Evolutionary conservation across 2,797 vertebrate genomes (phyloP), one percentile per base, ranked within the genome.

Genomic region (Pelochelys cantorii): DNA sequence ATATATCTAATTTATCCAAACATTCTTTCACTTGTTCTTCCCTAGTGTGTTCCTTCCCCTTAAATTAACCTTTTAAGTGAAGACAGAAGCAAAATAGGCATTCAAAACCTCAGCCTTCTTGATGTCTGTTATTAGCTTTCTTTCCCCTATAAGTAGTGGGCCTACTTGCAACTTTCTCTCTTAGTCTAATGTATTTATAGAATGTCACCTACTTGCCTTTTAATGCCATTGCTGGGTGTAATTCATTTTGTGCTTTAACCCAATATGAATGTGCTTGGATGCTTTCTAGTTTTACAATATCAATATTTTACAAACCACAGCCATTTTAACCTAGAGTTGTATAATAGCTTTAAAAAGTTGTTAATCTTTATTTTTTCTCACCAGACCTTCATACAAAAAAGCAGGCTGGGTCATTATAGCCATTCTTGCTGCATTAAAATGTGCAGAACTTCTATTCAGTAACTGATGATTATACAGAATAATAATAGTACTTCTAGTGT

Each of bases 381-480:
- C 81, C 5, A 3, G 9, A 81, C 3, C 22, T 23, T 9, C 74
- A 48, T 75, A 53, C 11, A 10, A 20, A 65, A 29, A 29, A 71
- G 18, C 17, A 17, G 8, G 4, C 86, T 84, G 75, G 25, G 3
- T 77, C 3, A 5, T 59, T 83, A 27, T 71, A 79, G 37, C 11
- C 85, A 4, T 48, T 78, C 23, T 86, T 87, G 29, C 83, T 84
- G n/a, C 84, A 59, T 52, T 88, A 17, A 90, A 87, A 31, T 80
- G 27, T 83, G 25, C 31, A 53, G 74, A 90, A 94, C 42, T 79
- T 56, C 27, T 90, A 60, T 59, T 90, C 34, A 48, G 17, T 81
- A 93, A 53, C 52, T 85, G 84, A 87, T 92, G 59, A 94, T 86
- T 83, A 81, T 85, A 60, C 7, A 83, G 9, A 56, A 37, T 94